These are phyloP conservation scores for Erethizon dorsatum DNA, from an alignment of 2,797 vertebrate genomes.

Conservation along the genomic window DNA sequence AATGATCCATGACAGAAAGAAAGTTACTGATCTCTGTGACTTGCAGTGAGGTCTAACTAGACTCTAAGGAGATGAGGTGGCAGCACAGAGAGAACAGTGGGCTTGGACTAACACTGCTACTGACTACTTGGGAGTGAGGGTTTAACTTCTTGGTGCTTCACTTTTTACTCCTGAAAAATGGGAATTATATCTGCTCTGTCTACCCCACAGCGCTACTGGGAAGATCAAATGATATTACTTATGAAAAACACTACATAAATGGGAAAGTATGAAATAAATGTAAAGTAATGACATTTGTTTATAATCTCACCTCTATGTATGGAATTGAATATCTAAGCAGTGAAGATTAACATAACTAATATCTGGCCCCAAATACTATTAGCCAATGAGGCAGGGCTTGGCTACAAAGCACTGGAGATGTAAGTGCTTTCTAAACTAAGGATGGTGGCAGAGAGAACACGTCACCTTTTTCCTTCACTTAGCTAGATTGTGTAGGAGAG, in stretches of 20 bases:
- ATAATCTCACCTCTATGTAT: not conserved
- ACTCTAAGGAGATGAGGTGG: not conserved
- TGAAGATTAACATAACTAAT: not conserved
- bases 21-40: not conserved
- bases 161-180: not conserved
- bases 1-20: not conserved
- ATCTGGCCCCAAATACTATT: not conserved
- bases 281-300: not conserved
- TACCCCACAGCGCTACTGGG: not conserved
- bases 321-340: not conserved
- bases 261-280: not conserved
- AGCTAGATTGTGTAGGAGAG: not conserved
- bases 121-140: not conserved
- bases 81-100: not conserved
- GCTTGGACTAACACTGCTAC: not conserved
- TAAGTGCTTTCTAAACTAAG: not conserved
- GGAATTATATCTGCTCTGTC: not conserved
- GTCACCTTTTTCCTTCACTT: too few species aligned
- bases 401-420: not conserved
- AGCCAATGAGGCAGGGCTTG: not conserved
- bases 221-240: not conserved
- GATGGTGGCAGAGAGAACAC: not conserved
- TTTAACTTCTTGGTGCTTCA: not conserved
- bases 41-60: not conserved
- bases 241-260: not conserved